Evolutionary conservation across 2,888 invertebrate genomes (phyloP), one percentile per base, ranked within the genome.

Genomic region (Phortica okadai): DNA sequence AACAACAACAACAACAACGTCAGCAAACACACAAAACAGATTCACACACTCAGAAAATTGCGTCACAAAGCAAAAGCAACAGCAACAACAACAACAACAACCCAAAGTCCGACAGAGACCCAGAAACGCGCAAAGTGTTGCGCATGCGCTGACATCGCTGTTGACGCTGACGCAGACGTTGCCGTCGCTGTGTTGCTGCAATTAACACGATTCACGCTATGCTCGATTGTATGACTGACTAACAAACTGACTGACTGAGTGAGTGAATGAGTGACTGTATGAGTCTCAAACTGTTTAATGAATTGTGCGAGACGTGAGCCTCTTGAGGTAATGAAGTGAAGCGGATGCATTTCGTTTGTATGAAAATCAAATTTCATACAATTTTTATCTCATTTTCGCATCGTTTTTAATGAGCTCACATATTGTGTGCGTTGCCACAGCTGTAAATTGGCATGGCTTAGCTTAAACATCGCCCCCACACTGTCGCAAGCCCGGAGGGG

Each of bases 121-220:
- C 86, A 86, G 86, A 86, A 86, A 86, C 84, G 83, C 77, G 54
- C 11, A 78, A 81, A 77, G 73, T 76, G 82, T 83, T 84, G 85
- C 84, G 84, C 84, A 82, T 81, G 85, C 86, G 76, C 75, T 59
- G 76, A 56, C 74, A 72, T 69, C 74, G 74, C 76, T 54, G 62
- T 7, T 69, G 58, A 16, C 16, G 25, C 59, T 66, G 10, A 10
- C 74, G 1, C 2, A 5, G 54, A 21, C 21, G 21, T 66, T 8
- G 42, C 42, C 25, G 21, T 2, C 5, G 5, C 16, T 42, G 11
- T 16, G 10, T 16, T 69, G 50, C 69, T 69, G 70, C 25, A 72
- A 72, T 72, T 72, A 72, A 72, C 70, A 72, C 11, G 16, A 54
- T 21, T 25, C 33, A 2, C 69, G 16, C 42, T 11, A 25, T 45